These are phyloP conservation scores for Sphinx pinastri DNA, from an alignment of 2,888 invertebrate genomes.

Conservation along the genomic window DNA sequence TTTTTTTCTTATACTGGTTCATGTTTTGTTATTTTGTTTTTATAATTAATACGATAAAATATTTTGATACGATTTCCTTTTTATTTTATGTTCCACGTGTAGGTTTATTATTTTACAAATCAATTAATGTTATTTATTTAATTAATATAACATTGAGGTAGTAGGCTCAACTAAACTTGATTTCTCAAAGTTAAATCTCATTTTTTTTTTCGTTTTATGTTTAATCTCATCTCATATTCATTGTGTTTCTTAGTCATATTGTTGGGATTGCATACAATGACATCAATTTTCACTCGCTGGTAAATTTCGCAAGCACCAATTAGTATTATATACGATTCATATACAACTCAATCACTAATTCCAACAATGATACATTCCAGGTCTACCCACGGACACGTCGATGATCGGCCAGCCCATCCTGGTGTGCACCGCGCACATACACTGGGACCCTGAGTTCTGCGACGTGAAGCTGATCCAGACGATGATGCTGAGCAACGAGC, in stretches of 20 bases:
- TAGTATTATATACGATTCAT: neutral
- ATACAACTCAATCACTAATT: neutral
- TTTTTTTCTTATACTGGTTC: neutral
- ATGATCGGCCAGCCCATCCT: constrained; percentile 93
- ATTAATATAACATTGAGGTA: too few relatives aligned
- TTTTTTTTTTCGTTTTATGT: too few relatives aligned
- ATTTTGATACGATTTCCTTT: neutral
- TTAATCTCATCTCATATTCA: too few relatives aligned
- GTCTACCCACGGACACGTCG: constrained; percentile 89
- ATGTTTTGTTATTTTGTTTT: neutral
- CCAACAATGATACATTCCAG: constrained; percentile 55
- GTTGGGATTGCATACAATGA: too few relatives aligned
- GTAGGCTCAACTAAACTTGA: too few relatives aligned
- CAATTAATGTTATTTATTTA: too few relatives aligned
- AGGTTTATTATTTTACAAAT: too few relatives aligned
- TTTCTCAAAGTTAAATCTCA: too few relatives aligned
- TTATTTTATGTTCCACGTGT: neutral
- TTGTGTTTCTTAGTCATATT: too few relatives aligned
- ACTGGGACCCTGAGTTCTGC: constrained; percentile 99
- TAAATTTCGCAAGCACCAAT: neutral
- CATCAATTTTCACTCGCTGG: too few relatives aligned
- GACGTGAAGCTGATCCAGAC: constrained; percentile 99
- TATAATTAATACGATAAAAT: neutral
- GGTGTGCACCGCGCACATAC: constrained; percentile 99
- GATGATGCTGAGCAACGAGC: constrained; percentile 98